Percentiles rank a stretch among this genome's conserved stretches.
These are phyloP conservation scores for Ammodytes dubius DNA, from an alignment of 2,113 vertebrate species.

Conservation along the genomic window DNA sequence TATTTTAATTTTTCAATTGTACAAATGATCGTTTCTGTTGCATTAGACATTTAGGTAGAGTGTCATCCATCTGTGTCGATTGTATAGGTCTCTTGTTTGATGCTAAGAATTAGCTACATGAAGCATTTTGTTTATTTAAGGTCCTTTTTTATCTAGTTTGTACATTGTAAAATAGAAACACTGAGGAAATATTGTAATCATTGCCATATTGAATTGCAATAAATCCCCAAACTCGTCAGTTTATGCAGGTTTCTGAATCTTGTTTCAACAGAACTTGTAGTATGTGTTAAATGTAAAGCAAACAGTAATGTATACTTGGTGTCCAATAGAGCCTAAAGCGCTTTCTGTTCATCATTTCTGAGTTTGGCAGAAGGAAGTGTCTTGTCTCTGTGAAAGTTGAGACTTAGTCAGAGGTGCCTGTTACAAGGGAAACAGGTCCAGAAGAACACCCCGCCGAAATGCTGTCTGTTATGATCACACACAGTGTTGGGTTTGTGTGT, in stretches of 20 bases:
- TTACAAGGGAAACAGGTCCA: slow-evolving; percentile 62
- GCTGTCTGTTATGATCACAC: slow-evolving; percentile 65
- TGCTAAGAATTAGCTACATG: slow-evolving; percentile 91
- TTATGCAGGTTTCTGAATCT: slow-evolving; percentile 33
- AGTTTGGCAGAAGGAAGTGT: slow-evolving; percentile 59
- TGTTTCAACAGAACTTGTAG: slow-evolving; percentile 7
- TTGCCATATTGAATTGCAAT: slow-evolving; percentile 91
- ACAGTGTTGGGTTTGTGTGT: slow-evolving; percentile 48
- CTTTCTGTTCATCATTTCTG: slow-evolving; percentile 41
- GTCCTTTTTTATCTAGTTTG: slow-evolving; percentile 99
- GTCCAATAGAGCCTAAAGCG: neutral
- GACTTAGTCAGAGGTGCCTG: slow-evolving; percentile 61
- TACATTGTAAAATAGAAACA: slow-evolving; percentile 97
- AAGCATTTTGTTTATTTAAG: slow-evolving; percentile 99
- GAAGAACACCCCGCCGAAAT: slow-evolving; percentile 58
- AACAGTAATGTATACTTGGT: neutral
- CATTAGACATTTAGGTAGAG: slow-evolving; percentile 78
- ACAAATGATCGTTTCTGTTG: slow-evolving; percentile 58
- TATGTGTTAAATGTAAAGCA: slow-evolving; percentile 33
- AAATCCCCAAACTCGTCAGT: slow-evolving; percentile 86
- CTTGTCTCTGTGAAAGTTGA: slow-evolving; percentile 49
- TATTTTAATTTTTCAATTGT: slow-evolving; percentile 40
- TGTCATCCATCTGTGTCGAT: slow-evolving; percentile 78
- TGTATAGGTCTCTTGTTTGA: slow-evolving; percentile 78
- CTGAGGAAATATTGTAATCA: slow-evolving; percentile 88